phyloP scores from a whole-genome alignment of 2,797 vertebrate genomes.

The Mormyrus hasselquistii region DNA sequence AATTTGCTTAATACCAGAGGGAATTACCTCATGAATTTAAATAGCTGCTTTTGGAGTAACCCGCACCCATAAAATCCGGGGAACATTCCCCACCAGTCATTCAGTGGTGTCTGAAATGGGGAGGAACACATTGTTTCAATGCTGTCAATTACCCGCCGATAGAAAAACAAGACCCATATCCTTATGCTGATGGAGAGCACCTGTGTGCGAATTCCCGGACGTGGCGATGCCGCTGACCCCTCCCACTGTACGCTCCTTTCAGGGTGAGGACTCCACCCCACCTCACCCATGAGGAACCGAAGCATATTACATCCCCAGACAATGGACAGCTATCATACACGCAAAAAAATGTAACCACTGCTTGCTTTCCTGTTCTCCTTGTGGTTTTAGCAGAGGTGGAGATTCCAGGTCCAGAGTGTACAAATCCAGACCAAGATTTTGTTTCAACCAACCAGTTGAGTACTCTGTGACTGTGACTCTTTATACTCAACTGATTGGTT shows the following conservation, averaged over 20 bases:
- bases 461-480: neutral
- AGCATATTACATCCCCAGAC: neutral
- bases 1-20: constrained; percentile 1
- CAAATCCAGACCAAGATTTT: neutral
- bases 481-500: neutral
- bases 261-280: neutral
- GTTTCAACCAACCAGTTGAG: neutral
- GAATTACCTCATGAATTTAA: constrained; percentile 22
- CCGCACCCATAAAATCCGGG: neutral
- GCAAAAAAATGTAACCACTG: neutral
- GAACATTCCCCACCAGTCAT: neutral
- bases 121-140: neutral
- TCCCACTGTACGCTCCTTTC: neutral
- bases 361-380: neutral
- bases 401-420: neutral
- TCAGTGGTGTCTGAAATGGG: neutral
- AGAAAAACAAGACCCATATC: neutral
- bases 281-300: neutral
- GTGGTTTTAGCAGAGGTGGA: neutral
- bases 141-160: constrained; percentile 1
- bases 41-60: neutral
- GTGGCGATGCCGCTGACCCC: neutral
- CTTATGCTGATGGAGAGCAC: neutral
- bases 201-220: neutral
- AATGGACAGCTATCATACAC: neutral